These are phyloP conservation scores for Pycnomerus fuliginosus DNA, from an alignment of 2,888 invertebrate genomes.

Conservation along the genomic window DNA sequence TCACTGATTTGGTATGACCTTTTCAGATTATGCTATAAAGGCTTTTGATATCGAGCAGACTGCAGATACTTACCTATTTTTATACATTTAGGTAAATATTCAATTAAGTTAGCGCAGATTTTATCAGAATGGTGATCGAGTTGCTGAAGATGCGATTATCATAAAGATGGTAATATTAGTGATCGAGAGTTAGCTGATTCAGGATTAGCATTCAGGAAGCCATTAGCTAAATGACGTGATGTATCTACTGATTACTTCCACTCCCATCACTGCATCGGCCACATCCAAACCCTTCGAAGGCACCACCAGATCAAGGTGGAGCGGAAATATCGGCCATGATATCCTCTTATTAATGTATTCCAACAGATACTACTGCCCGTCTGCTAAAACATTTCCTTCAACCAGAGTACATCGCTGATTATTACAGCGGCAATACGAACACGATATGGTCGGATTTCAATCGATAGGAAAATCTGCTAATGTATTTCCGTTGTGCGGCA, in stretches of 20 bases:
- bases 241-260: slow-evolving; percentile 53
- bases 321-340: slow-evolving; percentile 44
- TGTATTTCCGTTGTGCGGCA: too few species aligned
- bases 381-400: slow-evolving; percentile 11
- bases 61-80: too few species aligned
- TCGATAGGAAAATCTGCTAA: too few species aligned
- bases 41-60: too few species aligned
- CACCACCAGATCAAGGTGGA: slow-evolving; percentile 33
- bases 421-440: slow-evolving; percentile 1
- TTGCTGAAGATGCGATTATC: too few species aligned
- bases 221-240: slow-evolving; percentile 55
- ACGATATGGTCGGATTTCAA: too few species aligned
- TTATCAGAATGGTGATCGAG: too few species aligned
- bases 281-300: slow-evolving; percentile 11
- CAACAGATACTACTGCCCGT: slow-evolving; percentile 24
- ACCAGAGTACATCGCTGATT: slow-evolving; percentile 2
- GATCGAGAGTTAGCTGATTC: slow-evolving; percentile 30
- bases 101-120: too few species aligned
- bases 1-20: too few species aligned
- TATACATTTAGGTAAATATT: too few species aligned
- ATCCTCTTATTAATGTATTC: slow-evolving; percentile 39
- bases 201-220: slow-evolving; percentile 55
- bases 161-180: slow-evolving; percentile 1
- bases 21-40: too few species aligned
- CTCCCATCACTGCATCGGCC: slow-evolving; percentile 39